Evolutionary conservation across 2,888 invertebrate genomes (phyloP), one percentile per base, ranked within the genome.

Genomic region (Eupithecia centaureata): DNA sequence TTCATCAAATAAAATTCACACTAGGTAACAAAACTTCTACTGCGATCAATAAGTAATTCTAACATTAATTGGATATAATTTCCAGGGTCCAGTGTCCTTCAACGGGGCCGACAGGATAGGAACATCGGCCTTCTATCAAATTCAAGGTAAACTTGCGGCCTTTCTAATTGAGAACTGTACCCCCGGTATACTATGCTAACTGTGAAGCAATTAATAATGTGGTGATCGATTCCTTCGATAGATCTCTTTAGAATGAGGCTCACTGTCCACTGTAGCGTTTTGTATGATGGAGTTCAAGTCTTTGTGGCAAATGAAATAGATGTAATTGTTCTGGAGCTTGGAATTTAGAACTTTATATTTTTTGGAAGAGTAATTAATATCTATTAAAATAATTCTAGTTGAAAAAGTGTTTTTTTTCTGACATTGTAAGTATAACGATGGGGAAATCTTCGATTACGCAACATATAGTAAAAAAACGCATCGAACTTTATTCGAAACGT

Each of bases 1-100:
- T 30, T 30, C 3, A 30, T 30, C 30, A 30, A 30, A 30, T 30
- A n/a, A n/a, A n/a, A n/a, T n/a, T n/a, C n/a, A n/a, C n/a, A n/a
- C n/a, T n/a, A n/a, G n/a, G n/a, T n/a, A n/a, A n/a, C n/a, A n/a
- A n/a, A n/a, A n/a, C n/a, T 10, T 33, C 33, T 33, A 33, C 33
- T 33, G 5, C 15, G 42, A 42, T 18, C n/a, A n/a, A 51, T 12
- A 18, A 1, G 15, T 54, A 54, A 54, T 12, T 38, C 3, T 38
- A 15, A 3, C 38, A 13, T 5, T 47, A 47, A 30, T 42, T 57
- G 25, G 10, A 15, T 27, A 28, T 38, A 12, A 51, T 35, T 90
- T 94, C 54, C 91, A 98, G 98, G 98, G 98, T 30, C 97, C 98
- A 2, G 96, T 98, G 0, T 97, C 97, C 1, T 98, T 98, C 85